Percentiles rank a stretch among this genome's conserved stretches.
Evolutionary conservation across 1,140 invertebrate genomes (phyloP).

Genomic region (Lucilia cuprina): DNA sequence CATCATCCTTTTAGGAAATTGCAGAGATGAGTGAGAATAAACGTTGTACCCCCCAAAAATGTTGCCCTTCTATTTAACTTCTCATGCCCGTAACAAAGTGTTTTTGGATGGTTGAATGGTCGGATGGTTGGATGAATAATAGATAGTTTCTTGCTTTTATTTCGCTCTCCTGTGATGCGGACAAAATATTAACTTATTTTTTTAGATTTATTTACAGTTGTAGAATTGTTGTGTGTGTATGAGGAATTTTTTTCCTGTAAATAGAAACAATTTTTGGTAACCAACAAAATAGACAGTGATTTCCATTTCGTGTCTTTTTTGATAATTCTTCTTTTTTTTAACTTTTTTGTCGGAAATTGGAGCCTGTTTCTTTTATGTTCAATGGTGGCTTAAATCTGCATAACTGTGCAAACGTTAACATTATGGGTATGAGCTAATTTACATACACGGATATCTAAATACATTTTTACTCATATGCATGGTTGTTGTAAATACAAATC

Average conservation of each 20-base stretch:
- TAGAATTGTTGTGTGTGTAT: too few relatives aligned
- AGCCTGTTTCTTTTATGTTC: conserved; percentile 10
- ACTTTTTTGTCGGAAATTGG: conserved; percentile 1
- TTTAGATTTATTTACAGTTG: neutral
- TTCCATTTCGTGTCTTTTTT: neutral
- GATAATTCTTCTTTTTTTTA: neutral
- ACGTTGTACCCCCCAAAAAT: neutral
- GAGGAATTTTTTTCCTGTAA: neutral
- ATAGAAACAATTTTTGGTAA: neutral
- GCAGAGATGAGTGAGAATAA: neutral
- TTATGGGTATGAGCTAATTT: neutral
- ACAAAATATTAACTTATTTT: conserved; percentile 7
- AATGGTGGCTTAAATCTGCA: neutral
- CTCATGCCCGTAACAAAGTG: conserved; percentile 16
- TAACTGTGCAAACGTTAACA: neutral
- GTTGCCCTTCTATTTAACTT: neutral
- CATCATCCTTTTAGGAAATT: neutral
- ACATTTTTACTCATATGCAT: neutral
- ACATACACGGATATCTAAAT: neutral
- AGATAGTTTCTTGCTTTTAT: neutral
- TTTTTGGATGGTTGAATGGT: neutral
- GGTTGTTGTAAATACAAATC: neutral
- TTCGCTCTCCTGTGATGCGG: neutral
- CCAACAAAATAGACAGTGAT: conserved; percentile 1
- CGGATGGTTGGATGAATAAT: neutral